Evolutionary conservation across 2,888 invertebrate species (phyloP).

Genomic region (Carcina quercana): DNA sequence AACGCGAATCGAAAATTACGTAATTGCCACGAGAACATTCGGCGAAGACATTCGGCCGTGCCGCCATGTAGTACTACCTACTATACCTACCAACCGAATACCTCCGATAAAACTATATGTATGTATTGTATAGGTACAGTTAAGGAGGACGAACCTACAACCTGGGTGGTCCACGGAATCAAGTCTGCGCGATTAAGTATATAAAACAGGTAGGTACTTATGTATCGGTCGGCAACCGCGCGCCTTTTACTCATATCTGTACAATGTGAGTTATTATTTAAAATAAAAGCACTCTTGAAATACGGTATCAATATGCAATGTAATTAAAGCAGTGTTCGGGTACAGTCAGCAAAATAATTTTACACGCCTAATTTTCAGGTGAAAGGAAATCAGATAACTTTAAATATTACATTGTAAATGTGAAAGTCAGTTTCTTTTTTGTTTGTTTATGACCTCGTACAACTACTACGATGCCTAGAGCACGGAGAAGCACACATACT

Average conservation of each 20-base stretch:
- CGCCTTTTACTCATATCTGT: slow-evolving; percentile 35
- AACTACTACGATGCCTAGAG: no score
- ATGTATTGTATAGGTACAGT: slow-evolving; percentile 26
- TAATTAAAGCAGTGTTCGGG: slow-evolving; percentile 41
- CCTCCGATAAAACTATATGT: no score
- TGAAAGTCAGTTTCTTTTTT: no score
- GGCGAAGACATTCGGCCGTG: slow-evolving; percentile 15
- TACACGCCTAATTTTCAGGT: neutral
- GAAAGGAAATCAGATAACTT: no score
- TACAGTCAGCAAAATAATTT: slow-evolving; percentile 6
- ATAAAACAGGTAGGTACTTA: slow-evolving; percentile 28
- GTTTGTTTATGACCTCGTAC: no score
- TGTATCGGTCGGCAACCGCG: slow-evolving; percentile 32
- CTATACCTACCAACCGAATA: slow-evolving; percentile 7
- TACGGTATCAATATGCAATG: slow-evolving; percentile 41
- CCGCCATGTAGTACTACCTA: slow-evolving; percentile 3
- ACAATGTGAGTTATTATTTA: slow-evolving; percentile 45
- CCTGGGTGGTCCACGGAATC: slow-evolving; percentile 66
- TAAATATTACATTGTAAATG: no score
- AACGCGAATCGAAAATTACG: slow-evolving; percentile 62
- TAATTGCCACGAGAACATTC: slow-evolving; percentile 51
- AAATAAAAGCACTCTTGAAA: slow-evolving; percentile 52
- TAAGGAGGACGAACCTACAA: slow-evolving; percentile 39
- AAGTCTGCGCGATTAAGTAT: slow-evolving; percentile 51
- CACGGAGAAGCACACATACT: no score